A percentile compares a stretch with the other conserved stretches of the same genome.
phyloP scores from a whole-genome alignment of 1,140 invertebrate genomes.

The Apis dorsata region DNA sequence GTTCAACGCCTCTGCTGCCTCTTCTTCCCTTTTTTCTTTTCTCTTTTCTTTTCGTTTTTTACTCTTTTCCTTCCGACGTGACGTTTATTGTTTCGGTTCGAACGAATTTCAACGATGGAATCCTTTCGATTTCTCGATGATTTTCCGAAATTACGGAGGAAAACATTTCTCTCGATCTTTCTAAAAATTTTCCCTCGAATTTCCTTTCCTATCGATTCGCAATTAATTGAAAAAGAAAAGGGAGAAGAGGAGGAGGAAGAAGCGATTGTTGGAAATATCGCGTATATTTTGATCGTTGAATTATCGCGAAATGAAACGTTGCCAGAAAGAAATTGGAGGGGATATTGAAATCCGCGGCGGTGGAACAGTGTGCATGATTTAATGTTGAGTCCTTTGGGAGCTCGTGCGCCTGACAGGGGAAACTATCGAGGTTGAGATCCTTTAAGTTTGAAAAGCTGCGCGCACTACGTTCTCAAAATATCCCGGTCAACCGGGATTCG shows the following conservation, averaged over 20 bases:
- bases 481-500: no score
- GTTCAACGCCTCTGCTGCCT: no score
- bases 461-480: not conserved
- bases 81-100: constrained; percentile 6
- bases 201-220: no score
- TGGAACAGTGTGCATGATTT: not conserved
- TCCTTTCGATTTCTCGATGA: not conserved
- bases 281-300: no score
- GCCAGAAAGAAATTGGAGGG: not conserved
- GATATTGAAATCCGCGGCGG: not conserved
- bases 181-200: no score
- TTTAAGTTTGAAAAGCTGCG: not conserved
- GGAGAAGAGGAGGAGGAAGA: no score
- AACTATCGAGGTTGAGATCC: not conserved
- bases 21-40: no score
- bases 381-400: not conserved
- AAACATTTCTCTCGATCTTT: no score
- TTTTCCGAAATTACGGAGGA: not conserved
- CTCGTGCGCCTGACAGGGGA: not conserved
- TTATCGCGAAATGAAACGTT: not conserved
- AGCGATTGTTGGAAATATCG: no score
- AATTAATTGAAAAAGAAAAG: no score
- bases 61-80: not conserved
- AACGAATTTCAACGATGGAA: not conserved
- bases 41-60: not conserved